Percentiles rank a stretch among this genome's conserved stretches.
phyloP scores from a whole-genome alignment of 1,140 invertebrate species.

The Bicyclus anynana region DNA sequence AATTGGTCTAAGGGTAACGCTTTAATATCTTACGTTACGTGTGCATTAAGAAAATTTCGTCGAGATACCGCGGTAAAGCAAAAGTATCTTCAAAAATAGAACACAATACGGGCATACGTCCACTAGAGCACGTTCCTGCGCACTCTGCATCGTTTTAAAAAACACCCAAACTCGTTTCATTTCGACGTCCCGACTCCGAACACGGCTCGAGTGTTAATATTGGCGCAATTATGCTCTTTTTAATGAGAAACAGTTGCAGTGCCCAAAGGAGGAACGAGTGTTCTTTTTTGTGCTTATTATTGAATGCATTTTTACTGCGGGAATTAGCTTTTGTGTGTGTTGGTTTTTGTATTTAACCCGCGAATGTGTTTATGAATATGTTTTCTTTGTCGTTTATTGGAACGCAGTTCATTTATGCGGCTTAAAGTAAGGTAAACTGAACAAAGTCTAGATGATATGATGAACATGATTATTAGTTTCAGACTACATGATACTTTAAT shows the following conservation, averaged over 20 bases:
- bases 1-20: too few species aligned
- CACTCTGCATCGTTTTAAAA: conserved; percentile 34
- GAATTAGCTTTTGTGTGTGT: not conserved
- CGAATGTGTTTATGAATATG: too few species aligned
- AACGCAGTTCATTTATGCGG: too few species aligned
- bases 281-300: conserved; percentile 10
- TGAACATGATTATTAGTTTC: too few species aligned
- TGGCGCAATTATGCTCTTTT: conserved; percentile 34
- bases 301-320: not conserved
- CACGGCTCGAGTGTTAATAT: conserved; percentile 41
- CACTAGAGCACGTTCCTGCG: conserved; percentile 42
- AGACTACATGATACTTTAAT: too few species aligned
- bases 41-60: not conserved
- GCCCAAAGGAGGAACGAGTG: not conserved
- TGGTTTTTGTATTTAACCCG: too few species aligned
- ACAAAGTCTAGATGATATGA: too few species aligned
- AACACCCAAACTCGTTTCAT: conserved; percentile 42
- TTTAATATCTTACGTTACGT: too few species aligned
- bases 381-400: too few species aligned
- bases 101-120: conserved; percentile 13
- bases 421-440: too few species aligned
- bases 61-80: not conserved
- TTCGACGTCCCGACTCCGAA: conserved; percentile 34
- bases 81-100: conserved; percentile 1
- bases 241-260: conserved; percentile 26